A percentile compares a stretch with the other conserved stretches of the same genome.
Evolutionary conservation across 1,140 invertebrate genomes (phyloP).

Genomic region (Parapsyche elsis): DNA sequence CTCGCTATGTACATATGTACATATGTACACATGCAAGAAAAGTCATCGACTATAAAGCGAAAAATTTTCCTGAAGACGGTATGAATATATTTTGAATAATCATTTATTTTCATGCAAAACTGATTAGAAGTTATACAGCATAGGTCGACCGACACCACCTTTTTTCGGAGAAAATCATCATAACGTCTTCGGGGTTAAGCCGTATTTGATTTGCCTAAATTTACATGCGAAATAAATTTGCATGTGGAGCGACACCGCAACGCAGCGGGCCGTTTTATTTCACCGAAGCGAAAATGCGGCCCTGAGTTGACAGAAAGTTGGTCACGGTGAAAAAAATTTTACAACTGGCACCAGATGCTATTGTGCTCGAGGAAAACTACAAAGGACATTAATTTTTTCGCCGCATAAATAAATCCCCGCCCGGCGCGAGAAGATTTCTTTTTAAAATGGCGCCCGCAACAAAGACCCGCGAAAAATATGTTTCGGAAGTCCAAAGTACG

Average conservation of each 20-base stretch:
- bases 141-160: not conserved
- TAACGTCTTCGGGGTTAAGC: constrained; percentile 37
- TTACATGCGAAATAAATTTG: constrained; percentile 43
- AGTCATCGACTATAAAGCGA: constrained; percentile 1
- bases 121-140: constrained; percentile 16
- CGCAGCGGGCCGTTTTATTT: constrained; percentile 3
- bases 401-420: constrained; percentile 46
- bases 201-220: constrained; percentile 43
- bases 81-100: constrained; percentile 19
- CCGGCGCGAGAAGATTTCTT: constrained; percentile 36
- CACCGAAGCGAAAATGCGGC: not conserved
- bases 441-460: constrained; percentile 37
- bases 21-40: not conserved
- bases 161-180: constrained; percentile 18
- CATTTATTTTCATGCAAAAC: constrained; percentile 18
- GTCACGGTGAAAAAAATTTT: constrained; percentile 39
- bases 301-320: constrained; percentile 25
- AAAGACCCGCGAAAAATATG: constrained; percentile 48
- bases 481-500: constrained; percentile 46
- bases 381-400: constrained; percentile 48
- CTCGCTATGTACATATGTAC: not conserved
- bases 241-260: constrained; percentile 22
- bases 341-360: constrained; percentile 50
- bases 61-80: not conserved
- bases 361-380: constrained; percentile 46